Base-by-base conservation (phyloP, 2,888 invertebrate species). In the Zelleria hepariella region DNA sequence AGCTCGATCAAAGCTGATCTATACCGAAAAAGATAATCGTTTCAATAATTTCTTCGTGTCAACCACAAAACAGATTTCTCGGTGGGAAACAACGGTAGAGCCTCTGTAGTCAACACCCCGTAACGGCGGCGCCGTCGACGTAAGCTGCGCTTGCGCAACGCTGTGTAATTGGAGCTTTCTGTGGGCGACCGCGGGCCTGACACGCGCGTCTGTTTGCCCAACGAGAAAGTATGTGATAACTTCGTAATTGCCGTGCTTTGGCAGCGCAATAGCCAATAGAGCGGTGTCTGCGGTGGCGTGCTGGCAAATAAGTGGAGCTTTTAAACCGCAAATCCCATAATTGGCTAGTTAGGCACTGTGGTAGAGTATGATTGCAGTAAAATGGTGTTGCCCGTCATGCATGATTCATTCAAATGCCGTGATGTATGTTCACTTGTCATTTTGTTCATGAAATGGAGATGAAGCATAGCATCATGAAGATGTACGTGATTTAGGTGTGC, bases 161-260 rank as follows among this genome's bases (percentile, higher is more conserved):
- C n/a, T 15, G n/a, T 25, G 53, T 24, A 53, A 53, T 53, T 53
- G 53, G 53, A 53, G 53, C 53, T 53, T 53, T 53, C 53, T 24
- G 53, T 42, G 5, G 32, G 32, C 15, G 32, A 15, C 15, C 15
- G 10, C 15, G 10, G 15, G 32, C 32, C 15, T 42, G 32, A 15
- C 32, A 15, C 32, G 15, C 32, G 32, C 32, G 32, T 42, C 15
- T 15, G 32, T 42, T 42, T 42, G 10, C 3, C 32, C 6, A 42
- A 42, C 15, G 15, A 4, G 32, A 42, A 42, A 42, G 32, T 42
- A 15, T 42, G 32, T 42, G 5, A 42, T 51, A 51, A 51, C 21
- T 51, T 51, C 20, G 23, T 51, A 2, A 51, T 20, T 51, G 23
- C 10, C 32, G 18, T 51, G 10, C 23, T 20, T 51, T 23, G 23